Evolutionary conservation across 2,797 vertebrate species (phyloP).

Genomic region (Dryobates pubescens): DNA sequence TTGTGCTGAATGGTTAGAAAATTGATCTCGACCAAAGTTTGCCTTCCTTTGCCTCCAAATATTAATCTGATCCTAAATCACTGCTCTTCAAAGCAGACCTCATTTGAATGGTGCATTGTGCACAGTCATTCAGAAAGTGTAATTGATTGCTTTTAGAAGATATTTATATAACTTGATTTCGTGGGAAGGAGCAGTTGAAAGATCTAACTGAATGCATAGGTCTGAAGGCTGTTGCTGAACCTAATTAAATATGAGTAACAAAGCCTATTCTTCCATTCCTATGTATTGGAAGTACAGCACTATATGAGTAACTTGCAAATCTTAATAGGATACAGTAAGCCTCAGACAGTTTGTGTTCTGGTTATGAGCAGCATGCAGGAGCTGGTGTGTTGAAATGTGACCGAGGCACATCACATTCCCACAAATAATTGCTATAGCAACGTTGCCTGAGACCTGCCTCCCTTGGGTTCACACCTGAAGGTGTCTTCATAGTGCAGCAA

Average conservation of each 20-base stretch:
- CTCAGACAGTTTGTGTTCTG: constrained; percentile 55
- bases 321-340: constrained; percentile 36
- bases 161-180: constrained; percentile 15
- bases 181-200: not conserved
- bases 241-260: constrained; percentile 7
- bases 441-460: constrained; percentile 69
- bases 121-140: constrained; percentile 27
- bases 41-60: constrained; percentile 37
- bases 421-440: constrained; percentile 78
- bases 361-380: constrained; percentile 47
- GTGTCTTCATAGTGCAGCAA: constrained; percentile 72
- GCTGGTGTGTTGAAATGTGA: constrained; percentile 46
- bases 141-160: not conserved
- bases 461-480: constrained; percentile 68
- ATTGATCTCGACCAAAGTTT: not conserved
- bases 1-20: constrained; percentile 16
- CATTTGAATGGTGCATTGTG: constrained; percentile 24
- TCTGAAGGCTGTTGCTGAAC: not conserved
- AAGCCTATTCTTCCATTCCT: constrained; percentile 18
- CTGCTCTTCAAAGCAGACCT: not conserved
- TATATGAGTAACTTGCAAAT: constrained; percentile 59
- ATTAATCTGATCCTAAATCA: constrained; percentile 50
- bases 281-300: constrained; percentile 35
- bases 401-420: constrained; percentile 52
- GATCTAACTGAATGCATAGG: not conserved